Conservation (phyloP, 2,888 invertebrate species). For the Andrena flavipes region DNA sequence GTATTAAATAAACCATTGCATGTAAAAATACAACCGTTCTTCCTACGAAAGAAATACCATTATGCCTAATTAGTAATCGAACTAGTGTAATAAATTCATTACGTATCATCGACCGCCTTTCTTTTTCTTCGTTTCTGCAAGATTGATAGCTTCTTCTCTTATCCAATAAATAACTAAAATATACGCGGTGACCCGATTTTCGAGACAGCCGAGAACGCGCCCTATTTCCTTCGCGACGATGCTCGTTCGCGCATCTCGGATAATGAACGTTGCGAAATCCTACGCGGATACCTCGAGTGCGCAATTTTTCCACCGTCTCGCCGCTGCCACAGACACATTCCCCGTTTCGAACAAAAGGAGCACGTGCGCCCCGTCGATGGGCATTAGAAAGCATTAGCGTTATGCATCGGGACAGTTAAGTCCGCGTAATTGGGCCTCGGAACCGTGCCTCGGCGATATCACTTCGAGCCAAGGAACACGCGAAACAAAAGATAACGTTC, state of each 20-base stretch:
- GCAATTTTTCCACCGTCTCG: conserved; percentile 31
- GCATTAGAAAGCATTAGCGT: conserved; percentile 65
- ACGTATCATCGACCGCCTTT: no score
- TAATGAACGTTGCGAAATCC: conserved; percentile 54
- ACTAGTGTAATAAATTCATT: no score
- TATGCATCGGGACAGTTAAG: conserved; percentile 38
- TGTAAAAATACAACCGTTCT: no score
- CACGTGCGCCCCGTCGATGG: conserved; percentile 41
- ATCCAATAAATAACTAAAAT: neutral
- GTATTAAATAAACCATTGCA: no score
- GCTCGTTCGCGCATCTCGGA: conserved; percentile 39
- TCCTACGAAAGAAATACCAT: no score
- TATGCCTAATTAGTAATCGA: no score
- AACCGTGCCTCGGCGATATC: conserved; percentile 21
- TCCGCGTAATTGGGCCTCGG: conserved; percentile 54
- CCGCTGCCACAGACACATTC: neutral
- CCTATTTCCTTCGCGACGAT: neutral
- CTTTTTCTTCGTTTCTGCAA: no score
- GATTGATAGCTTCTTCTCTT: no score
- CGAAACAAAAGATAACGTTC: neutral
- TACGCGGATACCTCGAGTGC: conserved; percentile 23
- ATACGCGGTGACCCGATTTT: neutral
- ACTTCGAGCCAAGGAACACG: neutral
- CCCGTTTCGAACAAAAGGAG: conserved; percentile 32
- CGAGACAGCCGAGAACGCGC: neutral